A percentile compares a stretch with the other conserved stretches of the same genome.
Evolutionary conservation across 2,113 vertebrate genomes (phyloP).

Genomic region (Procavia capensis): DNA sequence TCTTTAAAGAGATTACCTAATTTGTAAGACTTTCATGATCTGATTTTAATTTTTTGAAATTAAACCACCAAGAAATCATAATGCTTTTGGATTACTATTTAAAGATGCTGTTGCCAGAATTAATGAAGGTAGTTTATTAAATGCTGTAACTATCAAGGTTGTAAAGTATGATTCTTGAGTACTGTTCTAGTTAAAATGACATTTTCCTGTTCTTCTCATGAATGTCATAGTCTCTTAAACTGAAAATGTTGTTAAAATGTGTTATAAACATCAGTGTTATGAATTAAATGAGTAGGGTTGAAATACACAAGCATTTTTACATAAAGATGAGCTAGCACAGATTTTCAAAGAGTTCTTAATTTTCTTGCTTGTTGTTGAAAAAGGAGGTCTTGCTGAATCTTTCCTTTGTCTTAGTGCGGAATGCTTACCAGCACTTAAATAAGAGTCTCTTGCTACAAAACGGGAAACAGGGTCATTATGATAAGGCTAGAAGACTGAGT

Average conservation of each 20-base stretch:
- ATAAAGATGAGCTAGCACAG: background rate
- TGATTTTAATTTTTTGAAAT: background rate
- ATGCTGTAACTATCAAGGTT: background rate
- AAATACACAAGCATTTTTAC: background rate
- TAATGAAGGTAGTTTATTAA: background rate
- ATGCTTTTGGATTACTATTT: background rate
- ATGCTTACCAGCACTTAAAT: background rate
- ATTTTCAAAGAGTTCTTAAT: background rate
- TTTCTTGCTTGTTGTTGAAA: background rate
- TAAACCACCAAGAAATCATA: background rate
- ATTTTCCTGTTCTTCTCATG: background rate
- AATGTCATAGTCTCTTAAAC: background rate
- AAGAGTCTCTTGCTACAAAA: background rate
- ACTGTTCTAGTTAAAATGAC: background rate
- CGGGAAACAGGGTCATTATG: background rate
- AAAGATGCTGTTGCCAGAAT: background rate
- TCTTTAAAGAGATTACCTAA: background rate
- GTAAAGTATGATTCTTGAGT: too few species aligned
- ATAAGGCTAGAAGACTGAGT: background rate
- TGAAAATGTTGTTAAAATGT: background rate
- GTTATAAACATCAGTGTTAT: background rate
- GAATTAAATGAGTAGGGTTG: background rate
- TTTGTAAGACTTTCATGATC: background rate
- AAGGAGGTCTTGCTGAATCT: background rate
- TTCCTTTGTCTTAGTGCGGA: background rate